Base-by-base conservation (phyloP, 2,113 vertebrate species). In the Rissa tridactyla region DNA sequence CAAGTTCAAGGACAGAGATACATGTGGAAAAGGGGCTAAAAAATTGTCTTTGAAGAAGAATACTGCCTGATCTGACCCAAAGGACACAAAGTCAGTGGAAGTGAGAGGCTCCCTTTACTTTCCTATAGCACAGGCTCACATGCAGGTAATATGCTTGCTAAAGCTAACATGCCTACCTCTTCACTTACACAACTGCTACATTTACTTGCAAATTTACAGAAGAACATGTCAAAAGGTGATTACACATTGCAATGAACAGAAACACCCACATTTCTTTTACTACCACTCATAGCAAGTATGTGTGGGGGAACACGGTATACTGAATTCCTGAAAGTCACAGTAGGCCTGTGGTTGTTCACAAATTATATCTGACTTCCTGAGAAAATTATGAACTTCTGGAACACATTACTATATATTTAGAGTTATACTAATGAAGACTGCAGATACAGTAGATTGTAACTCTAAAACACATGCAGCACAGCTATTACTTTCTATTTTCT, bases 221-320 rank as follows among this genome's bases (percentile, higher is more conserved):
- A 78, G 34, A 90, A 88, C 94, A 92, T 6, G 10, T 78, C 69
- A 90, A 81, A 84, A 83, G 86, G 80, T 81, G 77, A 90, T 92
- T 93, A 69, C 54, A 69, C 11, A 52, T 9, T 88, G 38, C 57
- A 92, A 52, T 14, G 86, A 94, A 90, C 23, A 88, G 75, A 57
- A 95, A 93, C 92, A 89, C 96, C 88, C 69, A 93, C 83, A 58
- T 72, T 89, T 91, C 69, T 94, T 92, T 84, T 57, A 89, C 86
- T 61, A 76, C 52, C 66, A 47, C 72, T 79, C 25, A 15, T 44
- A 71, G 71, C 47, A 77, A 86, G 30, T 32, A 68, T 7, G 30
- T 66, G 60, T 75, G 92, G 57, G 73, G 88, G 96, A 96, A 89
- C 65, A 68, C 1, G 18, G 44, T 57, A 85, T 32, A 55, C 13